Base-by-base conservation (phyloP, 2,113 vertebrate species). In the Grallaria varia region DNA sequence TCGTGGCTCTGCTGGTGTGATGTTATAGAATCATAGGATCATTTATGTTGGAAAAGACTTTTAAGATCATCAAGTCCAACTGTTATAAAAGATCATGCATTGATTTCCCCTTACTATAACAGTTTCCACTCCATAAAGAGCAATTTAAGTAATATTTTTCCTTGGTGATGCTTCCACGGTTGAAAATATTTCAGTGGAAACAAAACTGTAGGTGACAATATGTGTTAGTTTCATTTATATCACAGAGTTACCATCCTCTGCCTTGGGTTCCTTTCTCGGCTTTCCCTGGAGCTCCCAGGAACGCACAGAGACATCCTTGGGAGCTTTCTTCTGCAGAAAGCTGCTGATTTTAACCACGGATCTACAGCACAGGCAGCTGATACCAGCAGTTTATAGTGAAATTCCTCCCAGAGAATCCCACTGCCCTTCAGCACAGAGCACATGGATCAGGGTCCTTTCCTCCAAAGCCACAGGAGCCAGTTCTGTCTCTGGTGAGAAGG, bases 141-240 rank as follows among this genome's bases (percentile, higher is more conserved):
- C 17, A 84, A 47, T 20, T 73, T 50, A 84, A 55, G 63, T 56
- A 11, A 22, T 84, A 13, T 63, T 92, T n/a, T 71, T 92, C 76
- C 76, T 50, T 84, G 55, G 49, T 67, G 58, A 44, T 60, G 35
- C 49, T 90, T 84, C 73, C 35, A 45, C n/a, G 31, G 12, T 8
- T 76, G 83, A 71, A 88, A 66, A 2, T 2, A 27, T 69, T 81
- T 94, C 67, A 68, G 59, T 45, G 31, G 63, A 74, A 84, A 86
- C 73, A 75, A 94, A 94, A 94, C 71, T 8, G 33, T 33, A 47
- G 56, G 49, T 93, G 80, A 93, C 93, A 76, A 84, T 84, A 78
- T 20, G 58, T 14, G n/a, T 19, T 66, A 22, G 24, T 77, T 90
- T 68, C 35, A 37, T 67, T 91, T 85, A 22, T 62, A 63, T 85